A percentile compares a stretch with the other conserved stretches of the same genome.
Evolutionary conservation across 1,140 invertebrate species (phyloP).

Genomic region (Stegodyphus mimosarum): DNA sequence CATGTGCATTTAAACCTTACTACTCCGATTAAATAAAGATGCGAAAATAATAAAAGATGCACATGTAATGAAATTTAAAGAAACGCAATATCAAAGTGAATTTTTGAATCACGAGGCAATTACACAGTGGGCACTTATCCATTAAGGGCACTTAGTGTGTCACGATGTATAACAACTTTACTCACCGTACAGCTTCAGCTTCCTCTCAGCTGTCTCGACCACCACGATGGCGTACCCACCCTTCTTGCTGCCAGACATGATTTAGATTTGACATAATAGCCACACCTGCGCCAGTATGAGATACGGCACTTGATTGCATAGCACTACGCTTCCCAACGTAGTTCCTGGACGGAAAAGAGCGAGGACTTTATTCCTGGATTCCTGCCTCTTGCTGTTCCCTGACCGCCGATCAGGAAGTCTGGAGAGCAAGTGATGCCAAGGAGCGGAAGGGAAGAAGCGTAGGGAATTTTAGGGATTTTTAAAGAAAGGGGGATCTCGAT

Average conservation of each 20-base stretch:
- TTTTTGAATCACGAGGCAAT: too few relatives aligned
- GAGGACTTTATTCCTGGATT: too few relatives aligned
- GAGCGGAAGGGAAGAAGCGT: neutral
- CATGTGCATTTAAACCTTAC: too few relatives aligned
- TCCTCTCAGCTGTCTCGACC: constrained; percentile 29
- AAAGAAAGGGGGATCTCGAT: neutral
- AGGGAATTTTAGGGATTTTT: neutral
- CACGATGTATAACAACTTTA: neutral
- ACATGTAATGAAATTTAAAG: too few relatives aligned
- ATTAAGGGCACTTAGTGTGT: too few relatives aligned
- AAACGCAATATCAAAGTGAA: too few relatives aligned
- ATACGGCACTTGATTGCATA: neutral
- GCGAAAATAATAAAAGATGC: too few relatives aligned
- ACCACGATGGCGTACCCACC: constrained; percentile 47
- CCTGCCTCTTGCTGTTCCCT: too few relatives aligned
- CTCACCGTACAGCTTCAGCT: constrained; percentile 46
- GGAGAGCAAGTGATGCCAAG: neutral
- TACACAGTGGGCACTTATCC: too few relatives aligned
- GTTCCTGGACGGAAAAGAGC: too few relatives aligned
- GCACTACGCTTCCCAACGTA: neutral
- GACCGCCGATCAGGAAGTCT: neutral
- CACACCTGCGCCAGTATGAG: neutral
- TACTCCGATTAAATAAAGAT: too few relatives aligned
- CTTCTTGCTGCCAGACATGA: neutral
- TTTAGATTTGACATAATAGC: neutral